Conservation (phyloP, 1,140 invertebrate species). For the Atopsyche davidsoni region DNA sequence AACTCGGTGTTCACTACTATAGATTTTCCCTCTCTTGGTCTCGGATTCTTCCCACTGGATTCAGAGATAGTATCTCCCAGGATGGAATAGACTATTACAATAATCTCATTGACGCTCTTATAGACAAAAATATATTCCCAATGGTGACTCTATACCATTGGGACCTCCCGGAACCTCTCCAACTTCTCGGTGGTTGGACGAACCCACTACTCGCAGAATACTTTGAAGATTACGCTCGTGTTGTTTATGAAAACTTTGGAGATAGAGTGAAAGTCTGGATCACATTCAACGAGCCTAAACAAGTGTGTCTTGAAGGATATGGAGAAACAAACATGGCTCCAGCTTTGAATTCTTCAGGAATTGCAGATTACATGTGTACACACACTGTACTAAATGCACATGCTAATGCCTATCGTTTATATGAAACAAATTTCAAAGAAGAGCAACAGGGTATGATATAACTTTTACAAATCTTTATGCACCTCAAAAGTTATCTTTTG, state of each 20-base stretch:
- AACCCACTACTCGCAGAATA: conserved; percentile 53
- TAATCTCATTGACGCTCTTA: conserved; percentile 46
- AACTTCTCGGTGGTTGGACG: conserved; percentile 57
- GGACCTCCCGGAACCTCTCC: conserved; percentile 51
- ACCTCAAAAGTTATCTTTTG: conserved; percentile 1
- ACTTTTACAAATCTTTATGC: conserved; percentile 1
- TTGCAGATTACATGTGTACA: conserved; percentile 40
- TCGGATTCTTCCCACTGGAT: conserved; percentile 46
- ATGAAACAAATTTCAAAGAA: conserved; percentile 28
- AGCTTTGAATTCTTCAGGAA: conserved; percentile 30
- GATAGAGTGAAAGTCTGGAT: conserved; percentile 59
- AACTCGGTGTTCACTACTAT: conserved; percentile 42
- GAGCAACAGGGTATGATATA: conserved; percentile 21
- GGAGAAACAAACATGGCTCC: conserved; percentile 27
- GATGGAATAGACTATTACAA: conserved; percentile 51
- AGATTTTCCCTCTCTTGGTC: conserved; percentile 54
- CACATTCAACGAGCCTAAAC: conserved; percentile 63
- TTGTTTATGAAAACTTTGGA: conserved; percentile 54
- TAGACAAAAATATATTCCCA: conserved; percentile 44
- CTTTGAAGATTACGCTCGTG: conserved; percentile 55
- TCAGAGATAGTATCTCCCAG: conserved; percentile 39
- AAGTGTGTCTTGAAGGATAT: conserved; percentile 36
- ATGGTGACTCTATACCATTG: conserved; percentile 36
- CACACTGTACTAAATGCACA: conserved; percentile 47
- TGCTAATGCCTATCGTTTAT: conserved; percentile 38